Base-by-base conservation (phyloP, 2,113 vertebrate genomes). In the Pelodiscus sinensis region DNA sequence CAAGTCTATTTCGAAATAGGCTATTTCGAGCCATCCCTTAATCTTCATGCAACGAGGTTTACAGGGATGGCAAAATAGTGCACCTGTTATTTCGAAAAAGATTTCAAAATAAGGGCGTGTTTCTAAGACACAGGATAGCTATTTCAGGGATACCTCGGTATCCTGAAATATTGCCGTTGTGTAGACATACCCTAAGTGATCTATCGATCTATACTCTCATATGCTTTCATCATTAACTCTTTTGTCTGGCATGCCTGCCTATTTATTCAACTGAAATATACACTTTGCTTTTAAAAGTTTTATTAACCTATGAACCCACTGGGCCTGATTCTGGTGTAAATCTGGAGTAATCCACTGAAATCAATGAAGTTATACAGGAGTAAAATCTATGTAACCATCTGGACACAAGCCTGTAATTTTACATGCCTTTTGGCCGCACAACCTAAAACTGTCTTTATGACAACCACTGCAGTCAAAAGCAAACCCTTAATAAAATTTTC, bases 201-300 rank as follows among this genome's bases (percentile, higher is more conserved):
- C 16, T 1, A 85, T 38, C 91, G 77, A 84, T 38, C 55, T 25
- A 75, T n/a, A 51, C 31, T 24, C 81, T 50, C 44, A 58, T 13
- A 25, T 3, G 35, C 84, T 81, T 65, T 77, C 92, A 85, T 77
- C 44, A 88, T 1, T 22, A 6, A 92, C 60, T 81, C 84, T 50
- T 24, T 6, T 93, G 82, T 73, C 57, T 93, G 91, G 86, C 86
- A 38, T 65, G 89, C 80, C 87, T 87, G 79, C 38, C 2, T 85
- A 75, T 51, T 91, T 80, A 84, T 90, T 80, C 94, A 87, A 13
- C 51, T 96, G 96, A 96, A 96, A 97, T 91, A 96, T 73, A 84
- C 94, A 89, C 89, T 93, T 96, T 96, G 86, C 92, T 97, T 91
- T 93, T 85, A 55, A 93, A 89, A 80, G 93, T 81, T 95, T 68